These are phyloP conservation scores for Arge pagana DNA, from an alignment of 2,888 invertebrate genomes.

Conservation along the genomic window DNA sequence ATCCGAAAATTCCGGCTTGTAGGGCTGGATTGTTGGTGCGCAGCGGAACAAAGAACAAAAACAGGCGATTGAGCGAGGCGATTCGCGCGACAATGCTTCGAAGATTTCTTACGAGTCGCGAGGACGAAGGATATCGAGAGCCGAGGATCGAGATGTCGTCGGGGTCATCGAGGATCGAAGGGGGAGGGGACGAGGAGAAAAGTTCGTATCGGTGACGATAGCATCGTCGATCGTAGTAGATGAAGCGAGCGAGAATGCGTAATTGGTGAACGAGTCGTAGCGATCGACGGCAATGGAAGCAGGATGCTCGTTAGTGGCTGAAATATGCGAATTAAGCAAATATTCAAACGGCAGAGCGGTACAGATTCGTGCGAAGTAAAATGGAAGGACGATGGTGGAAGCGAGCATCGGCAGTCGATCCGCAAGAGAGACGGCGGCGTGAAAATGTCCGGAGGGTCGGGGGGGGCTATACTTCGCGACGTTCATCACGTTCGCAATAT, in stretches of 20 bases:
- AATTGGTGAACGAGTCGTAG: neutral
- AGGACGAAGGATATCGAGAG: conserved; percentile 21
- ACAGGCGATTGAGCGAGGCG: conserved; percentile 15
- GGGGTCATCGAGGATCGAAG: neutral
- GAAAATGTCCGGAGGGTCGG: no score
- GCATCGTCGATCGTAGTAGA: no score
- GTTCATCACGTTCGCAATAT: no score
- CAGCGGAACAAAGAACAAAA: conserved; percentile 41
- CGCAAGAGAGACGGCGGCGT: no score
- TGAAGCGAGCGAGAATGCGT: no score
- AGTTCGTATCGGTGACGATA: neutral
- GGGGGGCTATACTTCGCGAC: no score
- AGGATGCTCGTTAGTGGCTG: no score
- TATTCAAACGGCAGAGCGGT: no score
- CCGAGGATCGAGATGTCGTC: neutral
- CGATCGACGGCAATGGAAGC: neutral
- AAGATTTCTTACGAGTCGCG: neutral
- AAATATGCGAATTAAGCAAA: no score
- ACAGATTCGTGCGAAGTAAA: no score
- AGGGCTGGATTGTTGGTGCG: conserved; percentile 66
- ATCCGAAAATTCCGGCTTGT: conserved; percentile 76
- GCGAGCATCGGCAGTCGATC: no score
- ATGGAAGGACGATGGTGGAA: no score
- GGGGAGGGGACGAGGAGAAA: neutral
- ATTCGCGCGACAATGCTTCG: neutral